Base-by-base conservation (phyloP, 2,888 invertebrate genomes). In the Himalopsyche tibetana region DNA sequence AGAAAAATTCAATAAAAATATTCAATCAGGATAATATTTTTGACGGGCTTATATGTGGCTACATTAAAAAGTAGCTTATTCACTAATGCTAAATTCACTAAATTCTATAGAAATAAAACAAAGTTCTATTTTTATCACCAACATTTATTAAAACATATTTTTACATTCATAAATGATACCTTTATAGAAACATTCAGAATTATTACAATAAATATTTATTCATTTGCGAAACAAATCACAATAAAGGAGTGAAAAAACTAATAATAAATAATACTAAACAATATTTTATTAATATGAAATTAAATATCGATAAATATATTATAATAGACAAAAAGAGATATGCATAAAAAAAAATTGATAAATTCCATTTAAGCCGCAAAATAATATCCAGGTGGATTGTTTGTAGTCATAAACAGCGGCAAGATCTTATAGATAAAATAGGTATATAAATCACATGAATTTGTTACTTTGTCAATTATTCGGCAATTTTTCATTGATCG, bases 181-280 rank as follows among this genome's bases (percentile, higher is more conserved):
- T 63, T 19, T 19, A n/a, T 19, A 63, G 19, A 63, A 17, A 63
- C 63, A 63, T 63, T 63, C 63, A 63, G 63, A 63, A 63, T 63
- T 63, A 12, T 56, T 19, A 63, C 6, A 63, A 63, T 63, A 19
- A 63, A 63, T 63, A 63, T 63, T 19, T 19, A 63, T 19, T 19
- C 19, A 63, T 28, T 63, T 63, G 19, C 19, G 19, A 63, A 63
- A 63, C 19, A 63, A 63, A 19, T 19, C 63, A 63, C 63, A 63
- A 5, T 17, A 56, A 9, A n/a, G n/a, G 8, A 15, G n/a, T 15
- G 15, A 63, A 28, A 63, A 63, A 63, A 63, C 8, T 63, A n/a
- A n/a, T 3, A 63, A 63, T n/a, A 19, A 9, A 63, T 63, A 19
- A 63, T 63, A 63, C 63, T 63, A 8, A 63, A 63, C 6, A 9